Evolutionary conservation across 2,888 invertebrate species (phyloP).

Genomic region (Mesopsocus fuscifrons): DNA sequence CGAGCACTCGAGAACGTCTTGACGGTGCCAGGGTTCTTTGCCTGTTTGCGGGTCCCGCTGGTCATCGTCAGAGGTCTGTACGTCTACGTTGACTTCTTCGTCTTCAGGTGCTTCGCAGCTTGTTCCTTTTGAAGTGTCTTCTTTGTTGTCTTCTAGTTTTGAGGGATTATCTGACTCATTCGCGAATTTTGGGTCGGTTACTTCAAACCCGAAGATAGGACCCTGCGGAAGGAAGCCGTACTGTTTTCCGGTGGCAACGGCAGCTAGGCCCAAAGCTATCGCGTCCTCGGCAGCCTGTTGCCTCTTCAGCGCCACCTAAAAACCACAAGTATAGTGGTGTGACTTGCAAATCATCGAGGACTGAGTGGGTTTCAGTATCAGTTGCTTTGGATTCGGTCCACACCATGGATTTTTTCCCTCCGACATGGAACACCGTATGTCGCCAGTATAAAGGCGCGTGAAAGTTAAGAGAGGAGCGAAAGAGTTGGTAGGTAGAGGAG

Average conservation of each 20-base stretch:
- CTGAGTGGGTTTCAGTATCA: too few species aligned
- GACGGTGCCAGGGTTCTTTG: conserved; percentile 3
- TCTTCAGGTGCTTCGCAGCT: conserved; percentile 11
- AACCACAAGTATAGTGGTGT: too few species aligned
- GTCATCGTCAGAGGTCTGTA: conserved; percentile 11
- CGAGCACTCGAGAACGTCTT: conserved; percentile 22
- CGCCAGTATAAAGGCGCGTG: too few species aligned
- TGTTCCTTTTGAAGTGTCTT: conserved; percentile 9
- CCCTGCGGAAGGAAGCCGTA: conserved; percentile 66
- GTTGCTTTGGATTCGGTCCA: too few species aligned
- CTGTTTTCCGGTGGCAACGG: conserved; percentile 57
- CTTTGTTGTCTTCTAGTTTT: conserved; percentile 30
- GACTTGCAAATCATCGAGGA: too few species aligned
- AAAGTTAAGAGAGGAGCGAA: too few species aligned
- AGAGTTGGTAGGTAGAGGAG: too few species aligned
- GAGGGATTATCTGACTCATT: not conserved
- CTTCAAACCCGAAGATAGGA: conserved; percentile 74
- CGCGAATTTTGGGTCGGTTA: conserved; percentile 42
- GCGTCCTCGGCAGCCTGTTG: conserved; percentile 97
- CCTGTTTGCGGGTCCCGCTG: conserved; percentile 3
- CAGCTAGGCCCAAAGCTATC: conserved; percentile 77
- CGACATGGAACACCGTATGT: too few species aligned
- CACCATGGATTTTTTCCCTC: too few species aligned
- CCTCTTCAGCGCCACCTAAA: conserved; percentile 78
- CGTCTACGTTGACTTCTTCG: conserved; percentile 3